These are phyloP conservation scores for Eugnorisma glareosa DNA, from an alignment of 2,888 invertebrate species.

Conservation along the genomic window DNA sequence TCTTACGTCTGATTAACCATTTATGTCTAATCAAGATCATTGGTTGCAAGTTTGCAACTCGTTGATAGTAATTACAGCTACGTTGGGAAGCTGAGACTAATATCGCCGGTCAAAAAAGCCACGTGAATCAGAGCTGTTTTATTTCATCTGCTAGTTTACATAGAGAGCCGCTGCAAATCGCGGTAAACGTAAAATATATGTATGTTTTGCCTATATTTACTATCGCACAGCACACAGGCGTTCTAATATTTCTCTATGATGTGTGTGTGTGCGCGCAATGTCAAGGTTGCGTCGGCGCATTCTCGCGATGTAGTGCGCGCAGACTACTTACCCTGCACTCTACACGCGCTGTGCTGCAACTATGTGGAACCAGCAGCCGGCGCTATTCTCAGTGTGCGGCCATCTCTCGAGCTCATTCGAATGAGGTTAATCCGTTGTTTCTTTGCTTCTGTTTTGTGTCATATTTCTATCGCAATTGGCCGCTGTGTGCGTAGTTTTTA, in stretches of 20 bases:
- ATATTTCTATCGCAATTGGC: background rate
- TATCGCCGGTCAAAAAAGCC: background rate
- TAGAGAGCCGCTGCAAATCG: constrained; percentile 6
- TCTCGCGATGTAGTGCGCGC: constrained; percentile 20
- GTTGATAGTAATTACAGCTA: background rate
- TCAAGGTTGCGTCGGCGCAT: constrained; percentile 61
- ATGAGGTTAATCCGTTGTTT: constrained; percentile 33
- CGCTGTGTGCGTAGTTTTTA: background rate
- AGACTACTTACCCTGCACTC: background rate
- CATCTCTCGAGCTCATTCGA: background rate
- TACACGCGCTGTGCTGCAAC: constrained; percentile 12
- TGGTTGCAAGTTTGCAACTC: background rate
- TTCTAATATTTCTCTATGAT: constrained; percentile 45
- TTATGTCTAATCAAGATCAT: background rate
- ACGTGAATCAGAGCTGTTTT: constrained; percentile 15
- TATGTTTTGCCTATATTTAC: constrained; percentile 11
- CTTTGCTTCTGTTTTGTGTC: background rate
- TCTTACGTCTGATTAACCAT: background rate
- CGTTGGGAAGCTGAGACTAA: background rate
- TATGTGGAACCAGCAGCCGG: constrained; percentile 2
- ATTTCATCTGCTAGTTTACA: constrained; percentile 13
- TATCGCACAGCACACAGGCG: constrained; percentile 22
- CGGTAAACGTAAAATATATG: background rate
- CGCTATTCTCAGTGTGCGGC: background rate
- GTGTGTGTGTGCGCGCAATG: constrained; percentile 54